Evolutionary conservation across 1,140 invertebrate genomes (phyloP), one percentile per base, ranked within the genome.

Genomic region (Thrips palmi): DNA sequence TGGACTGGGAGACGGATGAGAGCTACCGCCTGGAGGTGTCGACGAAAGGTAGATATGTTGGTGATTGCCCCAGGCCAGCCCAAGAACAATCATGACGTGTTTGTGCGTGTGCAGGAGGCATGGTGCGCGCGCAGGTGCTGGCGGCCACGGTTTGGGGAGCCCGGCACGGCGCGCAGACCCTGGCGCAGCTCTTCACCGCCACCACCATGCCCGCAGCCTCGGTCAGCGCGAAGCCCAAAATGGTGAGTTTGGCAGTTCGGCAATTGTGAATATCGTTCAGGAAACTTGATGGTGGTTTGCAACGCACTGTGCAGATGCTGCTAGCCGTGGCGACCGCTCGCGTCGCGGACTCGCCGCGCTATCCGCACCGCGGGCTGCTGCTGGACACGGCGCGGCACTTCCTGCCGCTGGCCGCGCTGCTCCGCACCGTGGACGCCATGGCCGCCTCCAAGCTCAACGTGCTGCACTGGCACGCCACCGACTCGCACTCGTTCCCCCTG

Each of bases 401-500:
- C 50, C 70, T 85, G 45, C 65, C 76, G 0, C 54, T 83, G 3
- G 51, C 58, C 1, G 62, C 71, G 23, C 68, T 88, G n/a, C 63
- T 73, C 44, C 60, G 72, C 12, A 77, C 77, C 0, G 62, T 87
- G 12, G 70, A 79, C 37, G 80, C 66, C 1, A 80, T 88, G 71
- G 71, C 74, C 2, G 65, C 77, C 11, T 68, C 67, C 39, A 88
- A 88, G 58, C 58, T 88, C 33, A 88, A 88, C 58, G 74, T 78
- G 6, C 73, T 88, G 37, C 83, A 87, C 54, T 85, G 80, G 80
- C 83, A 88, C 49, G 64, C 78, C 0, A 81, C 78, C 2, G 83
- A 86, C 51, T 72, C 74, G 0, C 82, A 88, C 47, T 82, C 79
- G 48, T 86, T 86, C 55, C 81, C 82, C 0, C 64, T 84, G 43